These are phyloP conservation scores for Agrochola circellaris DNA, from an alignment of 2,888 invertebrate species.

Conservation along the genomic window DNA sequence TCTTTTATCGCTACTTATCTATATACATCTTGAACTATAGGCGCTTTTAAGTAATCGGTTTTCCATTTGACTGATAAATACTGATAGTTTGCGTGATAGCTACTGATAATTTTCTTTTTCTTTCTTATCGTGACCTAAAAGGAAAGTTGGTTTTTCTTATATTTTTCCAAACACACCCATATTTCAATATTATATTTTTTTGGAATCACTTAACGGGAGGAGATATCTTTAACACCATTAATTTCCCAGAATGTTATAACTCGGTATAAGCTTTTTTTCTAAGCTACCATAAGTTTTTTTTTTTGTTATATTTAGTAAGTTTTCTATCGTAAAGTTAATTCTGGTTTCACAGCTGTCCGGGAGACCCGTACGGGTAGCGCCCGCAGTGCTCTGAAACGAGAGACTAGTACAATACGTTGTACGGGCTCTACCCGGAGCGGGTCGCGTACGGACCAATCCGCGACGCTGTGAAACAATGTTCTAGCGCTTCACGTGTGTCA, in stretches of 20 bases:
- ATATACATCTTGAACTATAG: constrained; percentile 7
- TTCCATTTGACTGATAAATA: constrained; percentile 43
- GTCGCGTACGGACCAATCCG: no score
- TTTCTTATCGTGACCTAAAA: constrained; percentile 14
- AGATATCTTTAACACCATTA: no score
- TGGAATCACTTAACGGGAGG: background rate
- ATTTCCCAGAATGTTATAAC: background rate
- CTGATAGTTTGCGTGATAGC: background rate
- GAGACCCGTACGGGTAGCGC: no score
- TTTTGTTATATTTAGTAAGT: no score
- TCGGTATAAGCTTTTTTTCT: background rate
- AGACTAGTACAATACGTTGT: no score
- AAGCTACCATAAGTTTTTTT: no score
- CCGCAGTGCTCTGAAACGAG: no score
- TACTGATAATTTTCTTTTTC: background rate
- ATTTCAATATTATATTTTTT: background rate
- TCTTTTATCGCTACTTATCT: constrained; percentile 37
- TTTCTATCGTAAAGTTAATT: no score
- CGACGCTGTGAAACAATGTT: no score
- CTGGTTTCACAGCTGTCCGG: no score
- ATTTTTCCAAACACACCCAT: constrained; percentile 3
- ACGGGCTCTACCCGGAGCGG: no score
- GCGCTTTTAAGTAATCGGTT: constrained; percentile 36
- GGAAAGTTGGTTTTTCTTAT: constrained; percentile 11
- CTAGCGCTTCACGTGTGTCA: no score